phyloP scores from a whole-genome alignment of 2,797 vertebrate genomes.

The Notolabrus celidotus region DNA sequence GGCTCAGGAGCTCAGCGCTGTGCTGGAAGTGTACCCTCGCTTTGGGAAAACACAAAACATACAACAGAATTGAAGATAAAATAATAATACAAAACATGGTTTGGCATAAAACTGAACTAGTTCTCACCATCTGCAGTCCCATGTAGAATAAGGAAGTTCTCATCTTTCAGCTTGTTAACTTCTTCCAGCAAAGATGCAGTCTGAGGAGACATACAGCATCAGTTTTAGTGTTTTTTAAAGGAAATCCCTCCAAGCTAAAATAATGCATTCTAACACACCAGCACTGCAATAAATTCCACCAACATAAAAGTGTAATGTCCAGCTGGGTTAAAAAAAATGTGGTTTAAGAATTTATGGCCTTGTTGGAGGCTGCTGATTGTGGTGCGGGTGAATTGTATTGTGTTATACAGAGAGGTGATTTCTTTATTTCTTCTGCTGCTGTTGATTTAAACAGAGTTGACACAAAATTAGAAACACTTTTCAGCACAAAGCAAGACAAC shows the following conservation, averaged over 20 bases:
- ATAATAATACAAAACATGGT: not conserved
- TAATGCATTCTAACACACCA: slow-evolving; percentile 1
- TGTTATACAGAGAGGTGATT: not conserved
- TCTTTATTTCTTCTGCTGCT: not conserved
- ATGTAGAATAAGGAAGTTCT: slow-evolving; percentile 87
- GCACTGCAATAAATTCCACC: slow-evolving; percentile 4
- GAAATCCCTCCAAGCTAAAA: not conserved
- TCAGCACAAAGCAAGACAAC: not conserved
- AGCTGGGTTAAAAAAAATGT: not conserved
- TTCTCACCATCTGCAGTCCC: slow-evolving; percentile 88
- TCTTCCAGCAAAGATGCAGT: slow-evolving; percentile 87
- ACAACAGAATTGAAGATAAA: not conserved
- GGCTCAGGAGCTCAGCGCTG: slow-evolving; percentile 88
- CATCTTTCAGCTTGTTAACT: slow-evolving; percentile 84
- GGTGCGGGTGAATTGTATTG: not conserved
- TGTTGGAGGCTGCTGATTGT: not conserved
- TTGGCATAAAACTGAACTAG: not conserved
- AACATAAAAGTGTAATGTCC: slow-evolving; percentile 20
- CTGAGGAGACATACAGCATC: slow-evolving; percentile 66
- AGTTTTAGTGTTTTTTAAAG: not conserved
- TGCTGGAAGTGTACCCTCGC: slow-evolving; percentile 91
- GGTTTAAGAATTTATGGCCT: not conserved
- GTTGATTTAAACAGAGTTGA: not conserved
- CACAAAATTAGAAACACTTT: not conserved
- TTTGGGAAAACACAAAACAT: slow-evolving; percentile 47